Evolutionary conservation across 53 echinoderm and acorn worm genomes (phyloP).

Genomic region (Echinometra lucunter): DNA sequence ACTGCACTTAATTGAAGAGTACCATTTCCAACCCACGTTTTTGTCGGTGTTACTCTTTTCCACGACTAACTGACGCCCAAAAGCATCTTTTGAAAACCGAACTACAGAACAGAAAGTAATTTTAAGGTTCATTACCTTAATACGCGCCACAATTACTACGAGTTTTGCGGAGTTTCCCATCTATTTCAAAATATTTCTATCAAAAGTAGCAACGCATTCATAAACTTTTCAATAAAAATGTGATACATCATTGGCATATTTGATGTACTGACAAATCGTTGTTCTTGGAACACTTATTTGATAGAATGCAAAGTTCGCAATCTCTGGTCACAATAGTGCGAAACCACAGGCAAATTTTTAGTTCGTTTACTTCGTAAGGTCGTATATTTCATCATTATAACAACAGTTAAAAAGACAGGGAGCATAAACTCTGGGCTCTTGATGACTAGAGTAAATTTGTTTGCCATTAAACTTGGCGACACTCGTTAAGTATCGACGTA

Average conservation of each 20-base stretch:
- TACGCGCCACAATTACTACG: not conserved
- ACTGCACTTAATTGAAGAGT: not conserved
- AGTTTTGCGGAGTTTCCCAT: not conserved
- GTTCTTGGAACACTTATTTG: not conserved
- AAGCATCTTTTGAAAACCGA: not conserved
- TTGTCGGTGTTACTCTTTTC: not conserved
- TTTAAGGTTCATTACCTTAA: constrained; percentile 25
- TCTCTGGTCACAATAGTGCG: not conserved
- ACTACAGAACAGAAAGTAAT: constrained; percentile 14
- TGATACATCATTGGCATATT: constrained; percentile 26
- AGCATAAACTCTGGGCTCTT: constrained; percentile 19
- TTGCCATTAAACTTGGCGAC: constrained; percentile 62
- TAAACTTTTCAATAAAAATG: not conserved
- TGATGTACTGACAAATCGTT: constrained; percentile 25
- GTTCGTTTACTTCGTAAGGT: not conserved
- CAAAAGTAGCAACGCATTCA: constrained; percentile 31
- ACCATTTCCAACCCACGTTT: not conserved
- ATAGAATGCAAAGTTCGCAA: not conserved
- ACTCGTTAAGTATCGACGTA: constrained; percentile 20
- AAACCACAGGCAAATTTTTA: constrained; percentile 19
- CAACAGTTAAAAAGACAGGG: constrained; percentile 18
- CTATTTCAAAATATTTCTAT: not conserved
- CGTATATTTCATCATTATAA: constrained; percentile 22
- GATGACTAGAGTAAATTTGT: constrained; percentile 52
- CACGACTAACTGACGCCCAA: not conserved